These are phyloP conservation scores for Pterocles burchelli DNA, from an alignment of 2,113 vertebrate species.

Conservation along the genomic window DNA sequence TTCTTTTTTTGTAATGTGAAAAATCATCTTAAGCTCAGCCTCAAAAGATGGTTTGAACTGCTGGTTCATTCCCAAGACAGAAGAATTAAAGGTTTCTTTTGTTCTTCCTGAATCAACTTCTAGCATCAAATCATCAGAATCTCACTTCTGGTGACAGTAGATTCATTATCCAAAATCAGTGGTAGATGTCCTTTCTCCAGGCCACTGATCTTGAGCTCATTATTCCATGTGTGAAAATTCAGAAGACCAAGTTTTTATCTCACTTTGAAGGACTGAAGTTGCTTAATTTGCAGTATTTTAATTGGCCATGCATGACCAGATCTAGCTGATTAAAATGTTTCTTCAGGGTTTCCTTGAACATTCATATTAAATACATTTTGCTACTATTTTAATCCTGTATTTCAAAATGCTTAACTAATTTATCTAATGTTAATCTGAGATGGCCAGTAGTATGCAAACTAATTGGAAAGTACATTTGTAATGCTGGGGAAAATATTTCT, in stretches of 20 bases:
- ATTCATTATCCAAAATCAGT: constrained; percentile 28
- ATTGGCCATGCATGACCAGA: constrained; percentile 2
- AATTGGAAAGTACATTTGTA: not conserved
- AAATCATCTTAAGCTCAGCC: not conserved
- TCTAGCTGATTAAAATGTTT: constrained; percentile 20
- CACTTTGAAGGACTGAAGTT: not conserved
- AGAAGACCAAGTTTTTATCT: not conserved
- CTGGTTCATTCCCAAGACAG: not conserved
- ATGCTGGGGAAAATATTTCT: not conserved
- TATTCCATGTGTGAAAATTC: constrained; percentile 15
- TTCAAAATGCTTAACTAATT: constrained; percentile 12
- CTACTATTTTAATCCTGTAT: not conserved
- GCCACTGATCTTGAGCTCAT: not conserved
- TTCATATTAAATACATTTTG: constrained; percentile 1
- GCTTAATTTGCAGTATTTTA: constrained; percentile 38
- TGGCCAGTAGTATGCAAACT: not conserved
- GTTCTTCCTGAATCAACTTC: not conserved
- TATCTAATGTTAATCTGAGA: not conserved
- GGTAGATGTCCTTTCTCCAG: not conserved
- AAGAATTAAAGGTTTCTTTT: not conserved
- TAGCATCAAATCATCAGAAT: not conserved
- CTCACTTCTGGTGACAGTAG: not conserved
- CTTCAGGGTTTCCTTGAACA: constrained; percentile 24
- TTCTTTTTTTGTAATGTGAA: not conserved
- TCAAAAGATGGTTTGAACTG: not conserved